These are phyloP conservation scores for Brassicogethes aeneus DNA, from an alignment of 2,888 invertebrate genomes.

Conservation along the genomic window DNA sequence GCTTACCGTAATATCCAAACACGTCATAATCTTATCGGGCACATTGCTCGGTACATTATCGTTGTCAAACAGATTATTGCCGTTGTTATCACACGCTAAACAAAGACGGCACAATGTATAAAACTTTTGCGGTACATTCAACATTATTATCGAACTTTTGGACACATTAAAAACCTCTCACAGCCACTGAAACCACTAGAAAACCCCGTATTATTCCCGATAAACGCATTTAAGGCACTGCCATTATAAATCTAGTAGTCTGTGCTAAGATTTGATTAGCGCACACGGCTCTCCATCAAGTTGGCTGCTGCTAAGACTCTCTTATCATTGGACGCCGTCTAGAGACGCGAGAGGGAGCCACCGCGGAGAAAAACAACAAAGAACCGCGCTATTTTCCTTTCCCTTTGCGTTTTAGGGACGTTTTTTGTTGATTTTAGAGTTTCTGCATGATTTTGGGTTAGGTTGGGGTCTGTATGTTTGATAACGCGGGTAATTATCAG, in stretches of 20 bases:
- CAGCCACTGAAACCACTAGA: no score
- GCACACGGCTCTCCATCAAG: background rate
- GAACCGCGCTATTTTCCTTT: background rate
- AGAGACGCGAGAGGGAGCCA: background rate
- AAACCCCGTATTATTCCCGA: no score
- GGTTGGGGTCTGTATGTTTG: no score
- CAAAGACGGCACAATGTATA: conserved; percentile 91
- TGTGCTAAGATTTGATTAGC: background rate
- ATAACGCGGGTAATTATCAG: no score
- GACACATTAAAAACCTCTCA: conserved; percentile 31
- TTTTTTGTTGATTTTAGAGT: no score
- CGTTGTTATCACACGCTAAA: conserved; percentile 59
- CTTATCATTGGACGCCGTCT: background rate
- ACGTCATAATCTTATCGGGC: conserved; percentile 60
- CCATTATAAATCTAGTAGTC: background rate
- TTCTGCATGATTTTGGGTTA: no score
- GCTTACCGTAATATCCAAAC: conserved; percentile 72
- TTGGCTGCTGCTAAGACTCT: background rate
- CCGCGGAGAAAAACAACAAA: background rate
- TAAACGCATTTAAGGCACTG: conserved; percentile 2
- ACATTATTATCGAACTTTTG: conserved; percentile 57
- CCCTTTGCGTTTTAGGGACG: no score
- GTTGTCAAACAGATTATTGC: conserved; percentile 68
- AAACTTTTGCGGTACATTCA: conserved; percentile 81
- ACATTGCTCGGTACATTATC: conserved; percentile 55